Percentiles rank a stretch among this genome's conserved stretches.
These are phyloP conservation scores for Styela plicata DNA, from an alignment of 23 tunicate genomes.

Conservation along the genomic window DNA sequence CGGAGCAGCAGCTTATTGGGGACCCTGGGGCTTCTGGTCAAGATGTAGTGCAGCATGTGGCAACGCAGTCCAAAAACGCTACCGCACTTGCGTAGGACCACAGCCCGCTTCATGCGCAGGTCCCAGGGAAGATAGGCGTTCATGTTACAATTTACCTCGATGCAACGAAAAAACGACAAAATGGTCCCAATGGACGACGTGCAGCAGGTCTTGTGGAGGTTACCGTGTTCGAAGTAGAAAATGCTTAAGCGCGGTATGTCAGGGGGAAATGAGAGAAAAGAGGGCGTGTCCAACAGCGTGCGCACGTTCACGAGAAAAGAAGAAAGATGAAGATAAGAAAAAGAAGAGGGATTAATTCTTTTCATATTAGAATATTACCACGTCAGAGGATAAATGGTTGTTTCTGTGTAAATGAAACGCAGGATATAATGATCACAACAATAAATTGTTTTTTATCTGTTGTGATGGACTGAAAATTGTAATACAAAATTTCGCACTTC, in stretches of 20 bases:
- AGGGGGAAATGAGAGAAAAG: slow-evolving; percentile 9
- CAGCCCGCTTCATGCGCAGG: slow-evolving; percentile 26
- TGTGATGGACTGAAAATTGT: too few relatives aligned
- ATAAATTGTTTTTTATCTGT: too few relatives aligned
- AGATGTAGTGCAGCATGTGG: slow-evolving; percentile 6
- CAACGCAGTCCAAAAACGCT: slow-evolving; percentile 1
- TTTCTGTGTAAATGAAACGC: too few relatives aligned
- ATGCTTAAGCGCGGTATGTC: not conserved
- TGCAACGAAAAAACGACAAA: slow-evolving; percentile 25
- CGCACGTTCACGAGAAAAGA: not conserved
- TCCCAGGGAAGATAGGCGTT: slow-evolving; percentile 22
- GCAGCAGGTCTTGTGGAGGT: slow-evolving; percentile 56
- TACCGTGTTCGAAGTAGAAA: not conserved
- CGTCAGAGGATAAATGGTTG: too few relatives aligned
- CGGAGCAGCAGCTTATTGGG: slow-evolving; percentile 32
- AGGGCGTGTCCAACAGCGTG: slow-evolving; percentile 6
- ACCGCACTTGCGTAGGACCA: slow-evolving; percentile 25
- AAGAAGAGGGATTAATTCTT: too few relatives aligned
- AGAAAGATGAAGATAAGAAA: slow-evolving; percentile 5
- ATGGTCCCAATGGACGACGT: slow-evolving; percentile 43
- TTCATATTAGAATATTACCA: too few relatives aligned
- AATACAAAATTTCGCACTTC: too few relatives aligned
- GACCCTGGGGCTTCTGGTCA: slow-evolving; percentile 29
- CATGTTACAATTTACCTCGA: slow-evolving; percentile 43
- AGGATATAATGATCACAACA: too few relatives aligned